A percentile compares a stretch with the other conserved stretches of the same genome.
phyloP scores from a whole-genome alignment of 2,797 vertebrate species.

The Threskiornis aethiopicus region DNA sequence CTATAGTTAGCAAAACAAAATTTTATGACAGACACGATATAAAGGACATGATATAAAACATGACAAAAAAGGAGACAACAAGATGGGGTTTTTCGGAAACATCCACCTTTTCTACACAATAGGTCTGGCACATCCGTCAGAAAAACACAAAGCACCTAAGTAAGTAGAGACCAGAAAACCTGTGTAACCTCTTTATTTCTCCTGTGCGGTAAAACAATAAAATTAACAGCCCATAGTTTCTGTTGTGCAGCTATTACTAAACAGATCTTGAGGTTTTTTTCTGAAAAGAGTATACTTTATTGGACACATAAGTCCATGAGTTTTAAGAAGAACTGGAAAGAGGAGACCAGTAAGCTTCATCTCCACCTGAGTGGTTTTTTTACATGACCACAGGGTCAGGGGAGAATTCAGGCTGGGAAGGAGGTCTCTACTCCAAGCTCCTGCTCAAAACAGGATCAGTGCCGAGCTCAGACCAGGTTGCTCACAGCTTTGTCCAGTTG shows the following conservation, averaged over 20 bases:
- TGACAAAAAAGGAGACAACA: too few species aligned
- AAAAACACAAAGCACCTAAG: neutral
- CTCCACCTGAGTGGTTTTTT: neutral
- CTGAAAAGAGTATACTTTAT: neutral
- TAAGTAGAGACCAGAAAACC: neutral
- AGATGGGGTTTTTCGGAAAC: neutral
- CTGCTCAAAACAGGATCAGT: neutral
- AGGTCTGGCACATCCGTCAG: neutral
- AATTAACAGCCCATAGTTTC: neutral
- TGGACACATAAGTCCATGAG: neutral
- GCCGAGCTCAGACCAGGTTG: neutral
- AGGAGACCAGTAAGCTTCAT: neutral
- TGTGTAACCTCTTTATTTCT: neutral
- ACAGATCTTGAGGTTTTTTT: neutral
- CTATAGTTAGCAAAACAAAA: neutral
- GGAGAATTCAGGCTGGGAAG: neutral
- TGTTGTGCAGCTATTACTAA: neutral
- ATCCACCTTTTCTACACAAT: neutral
- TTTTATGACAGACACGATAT: neutral
- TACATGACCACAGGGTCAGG: neutral
- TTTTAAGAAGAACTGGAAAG: neutral
- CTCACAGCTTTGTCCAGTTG: neutral
- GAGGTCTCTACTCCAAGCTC: neutral
- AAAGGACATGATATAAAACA: neutral
- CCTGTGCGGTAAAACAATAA: neutral